These are phyloP conservation scores for Megaceryle maxima DNA, from an alignment of 2,113 vertebrate species.

Conservation along the genomic window DNA sequence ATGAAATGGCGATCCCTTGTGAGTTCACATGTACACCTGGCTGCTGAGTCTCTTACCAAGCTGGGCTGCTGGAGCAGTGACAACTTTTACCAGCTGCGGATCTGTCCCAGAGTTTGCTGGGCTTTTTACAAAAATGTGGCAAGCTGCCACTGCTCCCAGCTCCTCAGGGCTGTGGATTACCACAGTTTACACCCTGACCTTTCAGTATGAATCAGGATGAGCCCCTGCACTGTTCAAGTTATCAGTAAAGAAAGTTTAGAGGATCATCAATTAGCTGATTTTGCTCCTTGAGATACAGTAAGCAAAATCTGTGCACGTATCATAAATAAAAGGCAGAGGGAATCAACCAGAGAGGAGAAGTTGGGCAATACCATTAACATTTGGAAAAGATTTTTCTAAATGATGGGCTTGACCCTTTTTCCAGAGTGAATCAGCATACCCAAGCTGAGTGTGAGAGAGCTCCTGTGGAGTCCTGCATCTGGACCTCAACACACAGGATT, in stretches of 20 bases:
- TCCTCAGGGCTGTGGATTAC: neutral
- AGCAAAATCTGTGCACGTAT: neutral
- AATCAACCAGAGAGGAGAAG: neutral
- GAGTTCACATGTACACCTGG: conserved; percentile 44
- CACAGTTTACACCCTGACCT: neutral
- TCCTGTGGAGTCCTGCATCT: neutral
- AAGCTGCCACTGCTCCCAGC: conserved; percentile 16
- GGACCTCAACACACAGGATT: neutral
- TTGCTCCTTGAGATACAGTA: neutral
- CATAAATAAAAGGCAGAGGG: neutral
- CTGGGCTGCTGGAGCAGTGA: conserved; percentile 11
- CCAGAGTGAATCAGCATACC: neutral
- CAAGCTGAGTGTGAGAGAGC: neutral
- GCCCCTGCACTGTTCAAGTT: neutral
- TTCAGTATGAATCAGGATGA: neutral
- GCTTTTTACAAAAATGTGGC: neutral
- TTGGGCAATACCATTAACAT: neutral
- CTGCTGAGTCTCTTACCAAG: conserved; percentile 25
- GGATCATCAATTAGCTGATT: neutral
- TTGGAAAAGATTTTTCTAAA: neutral
- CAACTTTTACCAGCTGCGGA: conserved; percentile 32
- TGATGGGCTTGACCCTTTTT: neutral
- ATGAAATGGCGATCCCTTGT: conserved; percentile 18
- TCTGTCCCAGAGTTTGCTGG: conserved; percentile 30
- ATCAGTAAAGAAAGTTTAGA: neutral